These are phyloP conservation scores for Danio kyathit DNA, from an alignment of 2,797 vertebrate species.

Conservation along the genomic window DNA sequence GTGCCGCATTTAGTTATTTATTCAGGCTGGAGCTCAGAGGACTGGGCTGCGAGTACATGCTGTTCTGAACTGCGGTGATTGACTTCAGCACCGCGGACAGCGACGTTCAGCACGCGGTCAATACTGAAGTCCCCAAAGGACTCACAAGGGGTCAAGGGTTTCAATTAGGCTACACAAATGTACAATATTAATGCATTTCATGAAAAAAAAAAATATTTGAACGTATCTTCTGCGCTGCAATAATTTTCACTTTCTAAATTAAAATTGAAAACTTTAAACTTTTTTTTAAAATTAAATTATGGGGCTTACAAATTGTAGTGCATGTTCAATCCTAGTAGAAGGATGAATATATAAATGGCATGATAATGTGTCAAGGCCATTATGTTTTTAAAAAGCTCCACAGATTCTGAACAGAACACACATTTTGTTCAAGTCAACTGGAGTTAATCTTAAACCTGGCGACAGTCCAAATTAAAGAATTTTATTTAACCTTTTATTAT, in stretches of 20 bases:
- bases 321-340: too few species aligned
- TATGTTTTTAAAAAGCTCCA: not conserved
- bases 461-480: too few species aligned
- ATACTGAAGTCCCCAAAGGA: not conserved
- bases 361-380: not conserved
- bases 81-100: slow-evolving; percentile 74
- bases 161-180: too few species aligned
- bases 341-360: not conserved
- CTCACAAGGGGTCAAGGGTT: not conserved
- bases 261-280: not conserved
- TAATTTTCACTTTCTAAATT: not conserved
- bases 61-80: not conserved
- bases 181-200: not conserved
- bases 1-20: slow-evolving; percentile 9
- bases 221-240: not conserved
- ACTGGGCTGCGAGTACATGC: not conserved
- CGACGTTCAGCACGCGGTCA: slow-evolving; percentile 6
- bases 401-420: not conserved
- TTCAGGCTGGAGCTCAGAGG: not conserved
- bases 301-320: too few species aligned
- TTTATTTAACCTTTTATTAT: too few species aligned
- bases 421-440: not conserved
- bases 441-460: not conserved
- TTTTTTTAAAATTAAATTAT: too few species aligned
- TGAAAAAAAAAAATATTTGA: not conserved